Percentiles rank a stretch among this genome's conserved stretches.
These are phyloP conservation scores for Stigmatopora nigra DNA, from an alignment of 2,113 vertebrate species.

Conservation along the genomic window DNA sequence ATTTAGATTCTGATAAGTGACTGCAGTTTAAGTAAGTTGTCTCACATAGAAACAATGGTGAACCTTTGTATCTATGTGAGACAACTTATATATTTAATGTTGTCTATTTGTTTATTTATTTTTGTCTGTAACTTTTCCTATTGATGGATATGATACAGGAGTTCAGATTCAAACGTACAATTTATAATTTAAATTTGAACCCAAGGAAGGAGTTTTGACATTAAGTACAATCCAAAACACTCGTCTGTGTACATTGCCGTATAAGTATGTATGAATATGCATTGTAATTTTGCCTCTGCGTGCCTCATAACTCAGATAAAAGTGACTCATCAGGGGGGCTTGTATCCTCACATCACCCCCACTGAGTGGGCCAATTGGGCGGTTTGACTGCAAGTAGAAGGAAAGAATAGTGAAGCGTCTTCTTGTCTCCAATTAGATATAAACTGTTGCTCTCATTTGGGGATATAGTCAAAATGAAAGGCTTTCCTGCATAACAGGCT, in stretches of 20 bases:
- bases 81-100: no score
- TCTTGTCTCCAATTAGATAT: constrained; percentile 38
- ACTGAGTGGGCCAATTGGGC: constrained; percentile 5
- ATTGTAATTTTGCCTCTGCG: constrained; percentile 13
- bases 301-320: constrained; percentile 14
- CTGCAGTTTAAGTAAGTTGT: no score
- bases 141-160: no score
- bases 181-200: not conserved
- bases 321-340: constrained; percentile 35
- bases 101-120: no score
- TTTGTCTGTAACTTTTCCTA: no score
- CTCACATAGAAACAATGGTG: no score
- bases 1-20: not conserved
- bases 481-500: constrained; percentile 40
- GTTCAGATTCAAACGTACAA: not conserved
- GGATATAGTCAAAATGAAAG: constrained; percentile 43
- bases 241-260: not conserved
- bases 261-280: constrained; percentile 6
- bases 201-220: constrained; percentile 15
- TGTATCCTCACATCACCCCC: constrained; percentile 39
- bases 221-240: constrained; percentile 26
- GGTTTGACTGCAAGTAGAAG: constrained; percentile 18
- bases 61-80: no score
- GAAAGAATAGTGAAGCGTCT: constrained; percentile 16
- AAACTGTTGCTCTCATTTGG: constrained; percentile 48